Evolutionary conservation across 2,888 invertebrate species (phyloP).

Genomic region (Hypomecis atomaria): DNA sequence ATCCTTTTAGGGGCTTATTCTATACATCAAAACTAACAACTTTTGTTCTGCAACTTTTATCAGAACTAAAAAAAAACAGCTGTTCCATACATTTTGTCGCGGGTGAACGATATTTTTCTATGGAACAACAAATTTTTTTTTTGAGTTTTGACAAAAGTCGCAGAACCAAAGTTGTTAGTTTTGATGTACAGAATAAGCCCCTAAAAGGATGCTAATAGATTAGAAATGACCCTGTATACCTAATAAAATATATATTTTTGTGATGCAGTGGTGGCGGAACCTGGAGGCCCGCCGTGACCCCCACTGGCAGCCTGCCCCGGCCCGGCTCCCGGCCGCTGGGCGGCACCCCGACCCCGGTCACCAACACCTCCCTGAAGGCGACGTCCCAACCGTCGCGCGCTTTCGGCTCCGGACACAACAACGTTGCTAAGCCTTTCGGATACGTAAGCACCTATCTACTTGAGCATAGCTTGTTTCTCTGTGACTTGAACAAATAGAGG

Average conservation of each 20-base stretch:
- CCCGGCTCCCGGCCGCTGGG: slow-evolving; percentile 80
- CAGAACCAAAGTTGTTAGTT: too few species aligned
- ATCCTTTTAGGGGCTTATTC: too few species aligned
- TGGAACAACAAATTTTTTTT: too few species aligned
- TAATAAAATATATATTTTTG: background rate
- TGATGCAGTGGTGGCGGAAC: slow-evolving; percentile 91
- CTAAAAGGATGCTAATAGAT: too few species aligned
- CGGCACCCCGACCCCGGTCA: slow-evolving; percentile 88
- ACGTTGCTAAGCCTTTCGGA: slow-evolving; percentile 93
- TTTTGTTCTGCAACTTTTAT: too few species aligned
- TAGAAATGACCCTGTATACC: too few species aligned
- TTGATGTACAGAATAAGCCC: too few species aligned
- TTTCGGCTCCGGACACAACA: slow-evolving; percentile 95
- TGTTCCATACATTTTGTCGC: too few species aligned
- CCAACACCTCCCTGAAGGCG: slow-evolving; percentile 94
- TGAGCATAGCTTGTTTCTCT: background rate
- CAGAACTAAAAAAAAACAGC: too few species aligned
- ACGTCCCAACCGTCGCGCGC: slow-evolving; percentile 87
- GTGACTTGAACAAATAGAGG: background rate
- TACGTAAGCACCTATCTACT: slow-evolving; percentile 67
- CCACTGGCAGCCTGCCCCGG: slow-evolving; percentile 89
- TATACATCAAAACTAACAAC: too few species aligned
- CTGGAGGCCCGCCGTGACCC: slow-evolving; percentile 96
- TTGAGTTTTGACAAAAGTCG: too few species aligned
- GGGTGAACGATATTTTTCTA: too few species aligned